phyloP scores from a whole-genome alignment of 2,797 vertebrate species.

The Pangasius krempfi region DNA sequence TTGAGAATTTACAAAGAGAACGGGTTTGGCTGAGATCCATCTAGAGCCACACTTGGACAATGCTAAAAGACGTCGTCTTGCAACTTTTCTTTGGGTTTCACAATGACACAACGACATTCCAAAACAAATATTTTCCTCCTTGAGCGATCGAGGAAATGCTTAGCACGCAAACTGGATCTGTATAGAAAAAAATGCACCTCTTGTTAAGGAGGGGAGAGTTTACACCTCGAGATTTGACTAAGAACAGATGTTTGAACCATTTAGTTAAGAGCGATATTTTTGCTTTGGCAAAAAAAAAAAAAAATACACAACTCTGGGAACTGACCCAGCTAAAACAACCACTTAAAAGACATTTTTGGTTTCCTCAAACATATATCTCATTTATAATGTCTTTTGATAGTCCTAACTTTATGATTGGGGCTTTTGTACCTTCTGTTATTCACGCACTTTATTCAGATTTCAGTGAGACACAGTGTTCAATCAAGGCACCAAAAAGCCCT shows the following conservation, averaged over 20 bases:
- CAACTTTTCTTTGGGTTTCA: constrained; percentile 39
- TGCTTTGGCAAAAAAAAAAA: not conserved
- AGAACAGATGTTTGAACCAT: constrained; percentile 20
- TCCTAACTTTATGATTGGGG: not conserved
- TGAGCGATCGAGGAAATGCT: constrained; percentile 36
- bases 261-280: constrained; percentile 15
- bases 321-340: not conserved
- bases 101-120: constrained; percentile 51
- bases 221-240: not conserved
- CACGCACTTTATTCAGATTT: not conserved
- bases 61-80: constrained; percentile 34
- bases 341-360: not conserved
- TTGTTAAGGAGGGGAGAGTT: not conserved
- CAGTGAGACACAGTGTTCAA: not conserved
- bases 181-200: not conserved
- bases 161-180: constrained; percentile 46
- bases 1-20: constrained; percentile 21
- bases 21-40: constrained; percentile 18
- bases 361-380: constrained; percentile 4
- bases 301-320: not conserved
- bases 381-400: constrained; percentile 4
- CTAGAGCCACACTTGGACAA: constrained; percentile 19
- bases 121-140: constrained; percentile 46
- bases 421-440: not conserved
- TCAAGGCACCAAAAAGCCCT: not conserved